A percentile compares a stretch with the other conserved stretches of the same genome.
These are phyloP conservation scores for Sthenelais limicola DNA, from an alignment of 2,888 invertebrate genomes.

Conservation along the genomic window DNA sequence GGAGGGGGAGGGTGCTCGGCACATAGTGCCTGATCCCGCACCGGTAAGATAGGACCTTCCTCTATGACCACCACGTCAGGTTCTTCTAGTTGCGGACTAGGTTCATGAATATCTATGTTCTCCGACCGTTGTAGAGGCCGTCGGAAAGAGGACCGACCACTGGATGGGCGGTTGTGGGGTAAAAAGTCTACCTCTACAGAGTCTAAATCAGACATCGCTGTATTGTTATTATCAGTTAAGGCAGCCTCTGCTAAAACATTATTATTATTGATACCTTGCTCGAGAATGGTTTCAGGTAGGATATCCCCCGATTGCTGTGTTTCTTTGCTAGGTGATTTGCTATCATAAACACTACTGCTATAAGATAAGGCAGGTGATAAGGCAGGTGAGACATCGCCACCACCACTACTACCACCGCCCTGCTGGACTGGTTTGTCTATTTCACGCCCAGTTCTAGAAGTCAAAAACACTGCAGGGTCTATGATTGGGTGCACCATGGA, in stretches of 20 bases:
- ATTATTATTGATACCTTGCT: no score
- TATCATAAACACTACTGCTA: no score
- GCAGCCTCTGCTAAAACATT: no score
- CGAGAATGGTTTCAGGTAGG: no score
- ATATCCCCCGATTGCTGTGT: no score
- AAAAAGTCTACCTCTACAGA: slow-evolving; percentile 19
- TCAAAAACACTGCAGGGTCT: slow-evolving; percentile 27
- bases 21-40: background rate
- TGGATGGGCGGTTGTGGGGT: slow-evolving; percentile 15
- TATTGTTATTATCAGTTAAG: no score
- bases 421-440: background rate
- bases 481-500: slow-evolving; percentile 4
- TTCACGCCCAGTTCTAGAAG: background rate
- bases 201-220: no score
- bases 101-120: background rate
- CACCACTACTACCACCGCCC: background rate
- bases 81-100: background rate
- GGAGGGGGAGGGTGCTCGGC: background rate
- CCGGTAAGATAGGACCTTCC: background rate
- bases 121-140: slow-evolving; percentile 3
- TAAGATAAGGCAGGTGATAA: no score
- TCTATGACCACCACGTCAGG: background rate
- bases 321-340: no score
- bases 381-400: no score
- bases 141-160: slow-evolving; percentile 7